Evolutionary conservation across 2,113 vertebrate genomes (phyloP).

Genomic region (Semnornis frantzii): DNA sequence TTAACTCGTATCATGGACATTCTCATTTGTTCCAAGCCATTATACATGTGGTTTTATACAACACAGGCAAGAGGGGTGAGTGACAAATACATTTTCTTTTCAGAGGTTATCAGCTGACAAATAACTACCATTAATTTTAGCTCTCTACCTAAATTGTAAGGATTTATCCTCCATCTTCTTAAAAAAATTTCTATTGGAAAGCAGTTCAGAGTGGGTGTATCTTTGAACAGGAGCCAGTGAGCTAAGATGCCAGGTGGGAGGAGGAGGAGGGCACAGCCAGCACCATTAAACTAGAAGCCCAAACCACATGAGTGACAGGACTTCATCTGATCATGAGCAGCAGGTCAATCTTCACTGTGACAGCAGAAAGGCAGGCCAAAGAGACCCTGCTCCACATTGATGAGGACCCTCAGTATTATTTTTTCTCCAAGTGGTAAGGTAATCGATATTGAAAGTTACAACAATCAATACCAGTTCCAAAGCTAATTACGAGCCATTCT

Average conservation of each 20-base stretch:
- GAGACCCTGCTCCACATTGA: neutral
- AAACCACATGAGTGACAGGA: neutral
- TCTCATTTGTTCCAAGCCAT: neutral
- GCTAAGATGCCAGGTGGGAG: neutral
- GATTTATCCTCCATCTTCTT: neutral
- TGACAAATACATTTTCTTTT: conserved; percentile 33
- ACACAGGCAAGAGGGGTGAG: neutral
- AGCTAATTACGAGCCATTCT: conserved; percentile 36
- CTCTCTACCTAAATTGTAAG: neutral
- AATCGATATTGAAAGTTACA: conserved; percentile 37
- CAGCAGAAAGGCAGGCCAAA: neutral
- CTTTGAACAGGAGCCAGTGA: neutral
- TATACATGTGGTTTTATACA: neutral
- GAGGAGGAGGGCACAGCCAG: neutral
- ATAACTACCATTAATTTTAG: conserved; percentile 30
- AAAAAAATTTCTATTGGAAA: neutral
- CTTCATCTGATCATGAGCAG: neutral
- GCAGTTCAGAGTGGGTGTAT: neutral
- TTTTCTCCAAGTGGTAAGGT: neutral
- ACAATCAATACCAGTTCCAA: conserved; percentile 22
- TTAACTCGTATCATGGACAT: neutral
- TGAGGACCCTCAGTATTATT: neutral
- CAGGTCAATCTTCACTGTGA: neutral
- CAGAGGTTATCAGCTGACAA: conserved; percentile 31
- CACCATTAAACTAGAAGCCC: neutral